Evolutionary conservation across 2,113 vertebrate genomes (phyloP).

Genomic region (Pampusana beccarii): DNA sequence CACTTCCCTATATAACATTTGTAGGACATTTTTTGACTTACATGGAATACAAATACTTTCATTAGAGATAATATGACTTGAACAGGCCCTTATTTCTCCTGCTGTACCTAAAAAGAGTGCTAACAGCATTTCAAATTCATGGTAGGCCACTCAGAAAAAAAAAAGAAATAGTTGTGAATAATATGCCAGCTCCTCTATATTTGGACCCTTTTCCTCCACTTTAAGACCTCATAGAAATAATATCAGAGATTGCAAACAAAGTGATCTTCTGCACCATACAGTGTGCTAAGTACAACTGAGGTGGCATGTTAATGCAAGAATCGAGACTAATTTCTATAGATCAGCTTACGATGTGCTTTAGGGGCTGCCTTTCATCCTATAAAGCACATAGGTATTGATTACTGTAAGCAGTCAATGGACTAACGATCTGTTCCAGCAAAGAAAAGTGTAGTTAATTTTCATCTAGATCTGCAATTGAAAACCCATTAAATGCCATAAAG

Average conservation of each 20-base stretch:
- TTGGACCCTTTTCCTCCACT: not conserved
- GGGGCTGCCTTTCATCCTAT: not conserved
- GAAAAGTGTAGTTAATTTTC: not conserved
- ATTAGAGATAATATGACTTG: not conserved
- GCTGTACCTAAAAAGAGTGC: not conserved
- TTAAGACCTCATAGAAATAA: not conserved
- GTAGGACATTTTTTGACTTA: not conserved
- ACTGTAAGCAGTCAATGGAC: not conserved
- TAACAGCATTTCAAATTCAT: not conserved
- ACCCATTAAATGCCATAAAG: not conserved
- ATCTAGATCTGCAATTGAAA: not conserved
- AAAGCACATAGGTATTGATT: not conserved
- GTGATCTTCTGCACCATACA: not conserved
- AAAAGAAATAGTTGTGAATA: not conserved
- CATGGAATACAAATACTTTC: not conserved
- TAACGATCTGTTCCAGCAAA: not conserved
- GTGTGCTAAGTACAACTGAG: not conserved
- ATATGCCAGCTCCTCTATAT: not conserved
- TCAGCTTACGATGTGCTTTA: not conserved
- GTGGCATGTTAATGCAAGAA: not conserved
- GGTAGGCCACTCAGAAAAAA: not conserved
- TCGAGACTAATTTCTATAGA: not conserved
- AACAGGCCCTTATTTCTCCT: not conserved
- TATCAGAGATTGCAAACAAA: not conserved
- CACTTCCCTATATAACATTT: not conserved